These are phyloP conservation scores for Brenthis ino DNA, from an alignment of 2,888 invertebrate species.

Conservation along the genomic window DNA sequence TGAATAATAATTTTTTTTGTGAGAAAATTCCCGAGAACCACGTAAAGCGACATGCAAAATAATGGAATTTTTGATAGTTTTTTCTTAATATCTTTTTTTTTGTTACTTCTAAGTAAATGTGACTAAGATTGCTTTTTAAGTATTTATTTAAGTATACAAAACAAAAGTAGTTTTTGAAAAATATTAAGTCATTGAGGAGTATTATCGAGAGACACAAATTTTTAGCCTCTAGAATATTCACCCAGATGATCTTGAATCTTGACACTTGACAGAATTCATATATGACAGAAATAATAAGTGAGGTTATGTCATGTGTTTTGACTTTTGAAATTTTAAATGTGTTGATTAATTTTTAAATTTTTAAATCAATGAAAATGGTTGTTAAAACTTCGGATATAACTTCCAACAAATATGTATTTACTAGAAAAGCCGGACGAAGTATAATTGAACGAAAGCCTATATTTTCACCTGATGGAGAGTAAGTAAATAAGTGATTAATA, in stretches of 20 bases:
- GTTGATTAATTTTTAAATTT: slow-evolving; percentile 13
- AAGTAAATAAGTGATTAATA: slow-evolving; percentile 45
- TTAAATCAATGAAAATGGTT: slow-evolving; percentile 58
- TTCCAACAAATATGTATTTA: slow-evolving; percentile 59
- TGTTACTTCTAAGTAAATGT: no score
- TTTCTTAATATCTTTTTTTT: no score
- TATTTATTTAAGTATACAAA: no score
- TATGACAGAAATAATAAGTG: slow-evolving; percentile 2
- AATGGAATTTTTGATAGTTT: no score
- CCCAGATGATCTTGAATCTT: not conserved
- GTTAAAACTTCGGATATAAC: slow-evolving; percentile 48
- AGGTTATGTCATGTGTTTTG: slow-evolving; percentile 61
- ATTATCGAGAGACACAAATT: no score
- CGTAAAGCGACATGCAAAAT: no score
- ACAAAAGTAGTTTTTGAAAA: no score
- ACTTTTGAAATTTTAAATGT: not conserved
- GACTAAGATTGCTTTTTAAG: no score
- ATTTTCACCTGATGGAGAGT: slow-evolving; percentile 79
- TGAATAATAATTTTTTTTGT: no score
- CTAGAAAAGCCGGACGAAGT: slow-evolving; percentile 75
- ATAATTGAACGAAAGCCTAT: slow-evolving; percentile 71
- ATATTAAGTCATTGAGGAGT: no score
- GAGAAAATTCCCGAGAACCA: no score
- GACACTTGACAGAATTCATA: not conserved
- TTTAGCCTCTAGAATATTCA: no score